Evolutionary conservation across 2,888 invertebrate species (phyloP).

Genomic region (Ormia ochracea): DNA sequence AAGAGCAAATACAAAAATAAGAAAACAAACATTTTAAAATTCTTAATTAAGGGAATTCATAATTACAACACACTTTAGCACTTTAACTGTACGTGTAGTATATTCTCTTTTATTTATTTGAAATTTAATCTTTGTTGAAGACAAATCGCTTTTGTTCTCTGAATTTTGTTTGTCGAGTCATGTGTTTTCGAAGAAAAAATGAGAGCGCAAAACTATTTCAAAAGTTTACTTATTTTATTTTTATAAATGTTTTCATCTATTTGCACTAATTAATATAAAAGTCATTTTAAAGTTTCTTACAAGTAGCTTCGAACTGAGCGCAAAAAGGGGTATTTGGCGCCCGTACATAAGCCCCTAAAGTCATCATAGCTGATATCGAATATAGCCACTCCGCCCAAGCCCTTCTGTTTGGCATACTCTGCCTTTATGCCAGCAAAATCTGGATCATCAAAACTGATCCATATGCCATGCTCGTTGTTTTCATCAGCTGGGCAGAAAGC

Average conservation of each 20-base stretch:
- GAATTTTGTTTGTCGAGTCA: too few species aligned
- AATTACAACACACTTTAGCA: too few species aligned
- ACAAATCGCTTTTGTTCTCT: too few species aligned
- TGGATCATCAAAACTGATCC: slow-evolving; percentile 90
- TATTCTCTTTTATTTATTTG: too few species aligned
- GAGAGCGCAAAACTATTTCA: too few species aligned
- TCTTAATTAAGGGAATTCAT: too few species aligned
- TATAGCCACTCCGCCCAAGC: slow-evolving; percentile 86
- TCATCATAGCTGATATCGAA: slow-evolving; percentile 87
- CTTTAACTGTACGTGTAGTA: too few species aligned
- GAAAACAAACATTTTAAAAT: too few species aligned
- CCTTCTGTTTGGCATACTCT: slow-evolving; percentile 82
- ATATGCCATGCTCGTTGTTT: slow-evolving; percentile 83
- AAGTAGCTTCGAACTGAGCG: slow-evolving; percentile 67
- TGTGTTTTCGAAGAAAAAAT: too few species aligned
- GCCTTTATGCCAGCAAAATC: slow-evolving; percentile 89
- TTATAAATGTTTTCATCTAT: not conserved
- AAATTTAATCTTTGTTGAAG: too few species aligned
- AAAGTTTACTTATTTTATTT: too few species aligned
- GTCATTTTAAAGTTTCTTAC: slow-evolving; percentile 24
- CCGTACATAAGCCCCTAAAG: slow-evolving; percentile 87
- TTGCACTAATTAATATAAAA: not conserved
- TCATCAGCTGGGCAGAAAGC: slow-evolving; percentile 84
- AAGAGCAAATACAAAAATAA: too few species aligned
- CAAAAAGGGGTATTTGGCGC: slow-evolving; percentile 83